Conservation (phyloP, 1,140 invertebrate species). For the Brachionus manjavacas region DNA sequence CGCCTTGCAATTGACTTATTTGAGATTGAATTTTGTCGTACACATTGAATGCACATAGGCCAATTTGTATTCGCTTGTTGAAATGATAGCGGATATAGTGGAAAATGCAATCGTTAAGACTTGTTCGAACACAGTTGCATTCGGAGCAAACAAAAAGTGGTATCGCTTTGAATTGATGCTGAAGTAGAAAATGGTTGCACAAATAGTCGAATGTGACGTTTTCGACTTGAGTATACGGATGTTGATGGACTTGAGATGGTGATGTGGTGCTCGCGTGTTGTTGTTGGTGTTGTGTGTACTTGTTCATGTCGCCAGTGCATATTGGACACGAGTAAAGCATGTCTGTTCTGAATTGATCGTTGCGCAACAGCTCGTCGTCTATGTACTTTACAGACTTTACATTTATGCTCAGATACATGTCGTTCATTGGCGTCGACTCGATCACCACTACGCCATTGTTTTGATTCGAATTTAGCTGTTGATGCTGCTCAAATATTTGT, state of each 20-base stretch:
- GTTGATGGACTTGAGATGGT: not conserved
- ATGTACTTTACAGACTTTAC: conserved; percentile 32
- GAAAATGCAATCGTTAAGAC: conserved; percentile 30
- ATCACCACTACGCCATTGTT: conserved; percentile 12
- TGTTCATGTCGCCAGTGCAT: conserved; percentile 27
- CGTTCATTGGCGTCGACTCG: conserved; percentile 39
- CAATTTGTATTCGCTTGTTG: conserved; percentile 31
- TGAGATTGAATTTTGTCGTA: conserved; percentile 25
- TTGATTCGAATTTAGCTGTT: conserved; percentile 32
- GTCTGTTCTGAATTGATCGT: conserved; percentile 4
- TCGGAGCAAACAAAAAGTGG: conserved; percentile 35
- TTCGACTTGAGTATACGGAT: conserved; percentile 18
- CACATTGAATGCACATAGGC: conserved; percentile 23
- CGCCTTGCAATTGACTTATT: not conserved
- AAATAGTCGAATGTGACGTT: conserved; percentile 40
- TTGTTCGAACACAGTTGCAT: conserved; percentile 11
- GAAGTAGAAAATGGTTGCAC: not conserved
- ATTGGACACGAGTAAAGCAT: conserved; percentile 40
- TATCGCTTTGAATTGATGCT: conserved; percentile 37
- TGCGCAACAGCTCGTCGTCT: conserved; percentile 22
- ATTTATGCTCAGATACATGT: conserved; percentile 22
- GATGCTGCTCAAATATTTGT: conserved; percentile 39
- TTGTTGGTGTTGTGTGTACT: not conserved
- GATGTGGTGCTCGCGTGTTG: too few relatives aligned
- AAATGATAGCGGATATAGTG: conserved; percentile 32